A percentile compares a stretch with the other conserved stretches of the same genome.
phyloP scores from a whole-genome alignment of 2,888 invertebrate species.

The Plebejus anna region DNA sequence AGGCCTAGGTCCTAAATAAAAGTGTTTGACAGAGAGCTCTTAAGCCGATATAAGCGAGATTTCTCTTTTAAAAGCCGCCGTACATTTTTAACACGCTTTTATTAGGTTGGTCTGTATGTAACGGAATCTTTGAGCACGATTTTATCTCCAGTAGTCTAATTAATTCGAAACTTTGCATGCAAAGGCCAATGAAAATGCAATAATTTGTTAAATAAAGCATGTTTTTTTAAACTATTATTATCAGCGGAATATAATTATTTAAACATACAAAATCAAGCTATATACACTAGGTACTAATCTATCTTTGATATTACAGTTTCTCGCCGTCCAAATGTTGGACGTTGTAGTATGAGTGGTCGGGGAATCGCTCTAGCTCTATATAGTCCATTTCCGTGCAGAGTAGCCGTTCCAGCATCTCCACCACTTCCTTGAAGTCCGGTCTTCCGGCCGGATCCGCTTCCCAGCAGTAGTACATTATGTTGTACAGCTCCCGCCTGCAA shows the following conservation, averaged over 20 bases:
- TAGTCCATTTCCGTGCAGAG: constrained; percentile 95
- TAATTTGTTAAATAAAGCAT: too few relatives aligned
- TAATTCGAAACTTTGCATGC: too few relatives aligned
- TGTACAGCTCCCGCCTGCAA: constrained; percentile 94
- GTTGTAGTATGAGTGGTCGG: constrained; percentile 95
- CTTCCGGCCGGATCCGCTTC: constrained; percentile 90
- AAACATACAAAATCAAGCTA: background rate
- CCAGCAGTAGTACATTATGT: constrained; percentile 98
- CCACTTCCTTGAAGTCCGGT: constrained; percentile 91
- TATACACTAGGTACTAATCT: background rate
- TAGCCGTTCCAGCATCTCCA: constrained; percentile 88
- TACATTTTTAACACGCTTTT: too few relatives aligned
- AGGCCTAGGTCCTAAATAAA: too few relatives aligned
- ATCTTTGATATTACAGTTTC: constrained; percentile 67
- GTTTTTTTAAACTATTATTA: too few relatives aligned
- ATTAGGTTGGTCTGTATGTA: too few relatives aligned
- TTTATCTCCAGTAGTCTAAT: too few relatives aligned
- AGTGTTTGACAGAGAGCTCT: too few relatives aligned
- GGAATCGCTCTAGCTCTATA: constrained; percentile 94
- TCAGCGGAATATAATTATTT: background rate
- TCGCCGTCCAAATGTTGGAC: constrained; percentile 92
- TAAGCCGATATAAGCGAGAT: too few relatives aligned
- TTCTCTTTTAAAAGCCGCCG: too few relatives aligned
- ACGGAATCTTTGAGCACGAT: too few relatives aligned
- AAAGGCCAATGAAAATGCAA: too few relatives aligned